Percentiles rank a stretch among this genome's conserved stretches.
Evolutionary conservation across 1,140 invertebrate species (phyloP).

Genomic region (Temnothorax longispinosus): DNA sequence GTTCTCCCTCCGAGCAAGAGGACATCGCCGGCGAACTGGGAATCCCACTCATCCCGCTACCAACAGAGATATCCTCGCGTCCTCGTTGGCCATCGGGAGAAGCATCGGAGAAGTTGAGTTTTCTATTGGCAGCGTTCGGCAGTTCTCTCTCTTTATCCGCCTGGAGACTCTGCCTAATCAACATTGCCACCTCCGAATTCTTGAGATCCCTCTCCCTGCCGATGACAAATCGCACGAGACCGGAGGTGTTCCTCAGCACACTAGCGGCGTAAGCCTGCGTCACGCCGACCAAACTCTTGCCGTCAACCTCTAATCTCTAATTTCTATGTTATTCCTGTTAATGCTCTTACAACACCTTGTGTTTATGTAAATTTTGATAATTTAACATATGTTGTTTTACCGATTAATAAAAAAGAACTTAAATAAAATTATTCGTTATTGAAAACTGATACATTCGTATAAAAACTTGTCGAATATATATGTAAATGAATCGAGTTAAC

Average conservation of each 20-base stretch:
- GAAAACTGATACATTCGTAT: too few relatives aligned
- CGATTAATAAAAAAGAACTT: background rate
- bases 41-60: conserved; percentile 75
- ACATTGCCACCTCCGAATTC: conserved; percentile 97
- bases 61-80: conserved; percentile 76
- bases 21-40: conserved; percentile 83
- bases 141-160: conserved; percentile 95
- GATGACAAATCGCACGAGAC: conserved; percentile 96
- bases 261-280: conserved; percentile 99
- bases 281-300: conserved; percentile 98
- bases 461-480: too few relatives aligned
- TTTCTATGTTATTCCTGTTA: background rate
- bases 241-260: conserved; percentile 97
- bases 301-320: conserved; percentile 97
- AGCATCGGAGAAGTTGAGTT: conserved; percentile 81
- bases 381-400: background rate
- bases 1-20: conserved; percentile 83
- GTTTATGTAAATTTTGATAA: background rate
- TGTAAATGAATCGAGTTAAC: too few relatives aligned
- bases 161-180: conserved; percentile 96
- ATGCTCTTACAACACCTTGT: background rate
- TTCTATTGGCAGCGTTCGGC: conserved; percentile 89
- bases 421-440: too few relatives aligned
- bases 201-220: conserved; percentile 97
- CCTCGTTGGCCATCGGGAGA: conserved; percentile 79